Percentiles rank a stretch among this genome's conserved stretches.
phyloP scores from a whole-genome alignment of 2,797 vertebrate species.

The Hephaestus fuliginosus region DNA sequence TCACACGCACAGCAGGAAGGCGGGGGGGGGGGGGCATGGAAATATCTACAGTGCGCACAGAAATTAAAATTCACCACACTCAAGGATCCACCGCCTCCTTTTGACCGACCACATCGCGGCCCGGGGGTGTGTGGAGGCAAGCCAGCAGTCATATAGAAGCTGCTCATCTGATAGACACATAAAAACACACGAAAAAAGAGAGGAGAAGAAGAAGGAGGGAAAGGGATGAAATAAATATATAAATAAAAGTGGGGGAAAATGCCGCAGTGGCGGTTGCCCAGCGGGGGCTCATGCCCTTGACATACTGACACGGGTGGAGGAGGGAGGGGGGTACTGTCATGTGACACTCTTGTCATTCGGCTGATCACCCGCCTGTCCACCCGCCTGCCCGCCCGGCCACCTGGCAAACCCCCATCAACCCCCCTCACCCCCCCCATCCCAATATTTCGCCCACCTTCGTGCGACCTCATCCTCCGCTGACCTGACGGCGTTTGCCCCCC shows the following conservation, averaged over 20 bases:
- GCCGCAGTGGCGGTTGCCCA: conserved; percentile 81
- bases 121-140: conserved; percentile 61
- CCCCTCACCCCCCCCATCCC: conserved; percentile 8
- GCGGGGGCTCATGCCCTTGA: conserved; percentile 92
- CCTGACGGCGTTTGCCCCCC: conserved; percentile 86
- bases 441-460: conserved; percentile 87
- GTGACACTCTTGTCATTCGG: conserved; percentile 94
- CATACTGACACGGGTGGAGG: conserved; percentile 89
- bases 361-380: conserved; percentile 67
- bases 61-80: conserved; percentile 84
- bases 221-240: conserved; percentile 62
- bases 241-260: conserved; percentile 64
- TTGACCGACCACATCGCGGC: conserved; percentile 70
- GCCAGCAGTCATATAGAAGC: conserved; percentile 69
- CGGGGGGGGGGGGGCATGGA: conserved; percentile 59
- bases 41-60: conserved; percentile 74
- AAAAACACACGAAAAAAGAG: conserved; percentile 49
- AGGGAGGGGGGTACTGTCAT: conserved; percentile 84
- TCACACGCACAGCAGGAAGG: conserved; percentile 79
- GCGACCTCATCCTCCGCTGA: conserved; percentile 95
- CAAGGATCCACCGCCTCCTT: conserved; percentile 79
- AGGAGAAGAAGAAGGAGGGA: conserved; percentile 6
- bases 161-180: conserved; percentile 61
- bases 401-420: conserved; percentile 83
- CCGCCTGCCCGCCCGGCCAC: conserved; percentile 79